Evolutionary conservation across 2,888 invertebrate genomes (phyloP).

Genomic region (Barypeithes pellucidus): DNA sequence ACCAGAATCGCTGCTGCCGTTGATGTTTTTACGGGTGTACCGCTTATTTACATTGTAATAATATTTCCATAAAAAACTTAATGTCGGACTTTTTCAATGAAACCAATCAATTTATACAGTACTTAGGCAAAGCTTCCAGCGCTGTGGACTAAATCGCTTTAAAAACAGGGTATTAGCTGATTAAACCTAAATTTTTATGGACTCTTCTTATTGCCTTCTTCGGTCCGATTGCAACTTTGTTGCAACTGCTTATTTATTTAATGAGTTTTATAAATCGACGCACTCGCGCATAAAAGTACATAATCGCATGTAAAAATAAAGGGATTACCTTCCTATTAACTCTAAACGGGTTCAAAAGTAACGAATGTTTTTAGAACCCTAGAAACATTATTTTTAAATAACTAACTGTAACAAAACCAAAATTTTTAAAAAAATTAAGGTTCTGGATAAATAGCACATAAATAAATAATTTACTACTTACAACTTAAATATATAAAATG

Average conservation of each 20-base stretch:
- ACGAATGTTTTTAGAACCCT: background rate
- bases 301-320: constrained; percentile 8
- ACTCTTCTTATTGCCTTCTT: constrained; percentile 1
- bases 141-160: background rate
- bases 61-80: no score
- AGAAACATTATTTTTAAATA: no score
- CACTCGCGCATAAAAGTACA: background rate
- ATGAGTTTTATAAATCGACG: constrained; percentile 25
- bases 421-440: no score
- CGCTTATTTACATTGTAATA: no score
- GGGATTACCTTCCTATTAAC: background rate
- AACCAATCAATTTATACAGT: constrained; percentile 10
- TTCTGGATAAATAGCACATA: no score
- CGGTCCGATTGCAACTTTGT: constrained; percentile 30
- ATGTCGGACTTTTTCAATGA: background rate
- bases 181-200: constrained; percentile 29
- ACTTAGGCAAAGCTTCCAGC: constrained; percentile 4
- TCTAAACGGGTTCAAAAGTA: background rate
- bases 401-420: no score
- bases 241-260: constrained; percentile 16
- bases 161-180: constrained; percentile 28
- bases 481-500: no score
- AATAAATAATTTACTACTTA: no score
- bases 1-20: no score
- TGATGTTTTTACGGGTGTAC: no score